phyloP scores from a whole-genome alignment of 2,113 vertebrate species.

The Oreamnos americanus region DNA sequence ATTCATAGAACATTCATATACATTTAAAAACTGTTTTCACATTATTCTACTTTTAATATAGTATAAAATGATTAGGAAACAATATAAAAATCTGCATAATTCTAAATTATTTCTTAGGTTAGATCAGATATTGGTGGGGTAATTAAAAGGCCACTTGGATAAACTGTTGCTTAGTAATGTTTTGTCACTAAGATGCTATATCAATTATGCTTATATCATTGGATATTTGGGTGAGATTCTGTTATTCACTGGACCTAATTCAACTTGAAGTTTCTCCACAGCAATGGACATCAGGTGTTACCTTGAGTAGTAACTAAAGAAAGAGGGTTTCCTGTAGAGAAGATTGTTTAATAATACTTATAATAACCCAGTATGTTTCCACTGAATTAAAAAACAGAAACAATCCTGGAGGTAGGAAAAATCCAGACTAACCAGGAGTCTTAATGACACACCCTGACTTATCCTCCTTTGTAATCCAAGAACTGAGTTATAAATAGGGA shows the following conservation, averaged over 20 bases:
- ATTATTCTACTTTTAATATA: background rate
- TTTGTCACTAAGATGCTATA: background rate
- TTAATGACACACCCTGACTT: background rate
- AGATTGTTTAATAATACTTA: background rate
- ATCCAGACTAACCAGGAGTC: background rate
- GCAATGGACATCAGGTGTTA: background rate
- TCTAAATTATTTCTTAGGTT: background rate
- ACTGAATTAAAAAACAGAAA: background rate
- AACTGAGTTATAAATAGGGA: background rate
- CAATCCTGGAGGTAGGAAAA: background rate
- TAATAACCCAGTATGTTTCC: background rate
- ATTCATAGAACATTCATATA: constrained; percentile 10
- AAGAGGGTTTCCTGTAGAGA: background rate
- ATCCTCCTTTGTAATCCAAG: background rate
- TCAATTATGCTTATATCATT: background rate
- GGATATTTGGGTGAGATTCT: background rate
- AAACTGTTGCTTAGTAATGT: background rate
- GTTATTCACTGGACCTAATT: background rate
- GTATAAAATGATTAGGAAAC: background rate
- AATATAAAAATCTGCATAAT: background rate
- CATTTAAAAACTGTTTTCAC: background rate
- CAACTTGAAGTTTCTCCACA: background rate
- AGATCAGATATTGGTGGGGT: background rate
- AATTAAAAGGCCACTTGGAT: background rate
- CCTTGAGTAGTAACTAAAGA: background rate